Evolutionary conservation across 1,140 invertebrate genomes (phyloP).

Genomic region (Pinna nobilis): DNA sequence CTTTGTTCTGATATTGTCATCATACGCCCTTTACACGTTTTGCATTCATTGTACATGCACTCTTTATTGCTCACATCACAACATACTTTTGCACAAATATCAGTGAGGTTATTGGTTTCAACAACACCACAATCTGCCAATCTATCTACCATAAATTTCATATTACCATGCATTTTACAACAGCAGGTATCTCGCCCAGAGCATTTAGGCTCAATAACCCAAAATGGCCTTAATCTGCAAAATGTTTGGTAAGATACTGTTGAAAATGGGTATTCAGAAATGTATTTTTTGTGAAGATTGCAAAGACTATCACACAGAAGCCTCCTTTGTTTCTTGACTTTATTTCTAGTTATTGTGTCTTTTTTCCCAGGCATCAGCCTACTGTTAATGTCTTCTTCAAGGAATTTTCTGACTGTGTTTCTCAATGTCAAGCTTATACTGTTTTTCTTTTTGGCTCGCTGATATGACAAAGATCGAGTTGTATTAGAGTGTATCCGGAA

Average conservation of each 20-base stretch:
- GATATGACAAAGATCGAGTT: not conserved
- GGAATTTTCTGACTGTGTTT: not conserved
- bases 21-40: slow-evolving; percentile 10
- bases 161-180: slow-evolving; percentile 40
- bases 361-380: slow-evolving; percentile 4
- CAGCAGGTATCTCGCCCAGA: slow-evolving; percentile 26
- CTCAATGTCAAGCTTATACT: not conserved
- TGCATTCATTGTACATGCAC: slow-evolving; percentile 28
- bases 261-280: not conserved
- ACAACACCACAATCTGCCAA: slow-evolving; percentile 18
- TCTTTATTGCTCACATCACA: slow-evolving; percentile 15
- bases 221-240: slow-evolving; percentile 27
- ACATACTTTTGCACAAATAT: slow-evolving; percentile 22
- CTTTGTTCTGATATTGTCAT: not conserved
- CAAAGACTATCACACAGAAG: slow-evolving; percentile 18
- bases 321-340: slow-evolving; percentile 22
- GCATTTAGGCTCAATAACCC: slow-evolving; percentile 20
- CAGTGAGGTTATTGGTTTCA: not conserved
- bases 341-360: slow-evolving; percentile 23
- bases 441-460: not conserved
- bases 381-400: slow-evolving; percentile 17
- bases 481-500: not conserved
- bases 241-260: slow-evolving; percentile 26
- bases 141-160: slow-evolving; percentile 14
- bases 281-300: slow-evolving; percentile 33